A percentile compares a stretch with the other conserved stretches of the same genome.
Evolutionary conservation across 2,113 vertebrate species (phyloP).

Genomic region (Brachirus orientalis): DNA sequence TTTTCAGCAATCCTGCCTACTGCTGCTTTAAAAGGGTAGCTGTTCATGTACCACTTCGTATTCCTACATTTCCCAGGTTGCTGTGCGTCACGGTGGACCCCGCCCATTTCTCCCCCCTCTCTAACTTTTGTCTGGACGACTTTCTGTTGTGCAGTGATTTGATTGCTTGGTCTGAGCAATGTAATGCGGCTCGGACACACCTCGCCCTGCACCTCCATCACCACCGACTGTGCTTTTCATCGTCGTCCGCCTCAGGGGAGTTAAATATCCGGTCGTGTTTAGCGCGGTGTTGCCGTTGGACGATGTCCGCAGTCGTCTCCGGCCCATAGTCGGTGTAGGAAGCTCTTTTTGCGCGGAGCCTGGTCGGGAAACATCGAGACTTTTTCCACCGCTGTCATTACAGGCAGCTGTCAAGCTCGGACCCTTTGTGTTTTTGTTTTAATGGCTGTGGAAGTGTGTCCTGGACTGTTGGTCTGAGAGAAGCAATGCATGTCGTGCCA

Average conservation of each 20-base stretch:
- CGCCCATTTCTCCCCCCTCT: conserved; percentile 48
- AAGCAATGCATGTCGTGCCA: conserved; percentile 47
- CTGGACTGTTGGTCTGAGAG: not conserved
- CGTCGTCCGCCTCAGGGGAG: not conserved
- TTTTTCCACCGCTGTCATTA: not conserved
- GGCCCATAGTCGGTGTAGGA: conserved; percentile 37
- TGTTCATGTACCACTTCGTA: too few species aligned
- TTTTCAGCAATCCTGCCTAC: too few species aligned
- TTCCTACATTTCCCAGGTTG: conserved; percentile 74
- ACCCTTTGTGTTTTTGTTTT: not conserved
- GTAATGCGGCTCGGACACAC: conserved; percentile 29
- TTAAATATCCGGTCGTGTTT: not conserved
- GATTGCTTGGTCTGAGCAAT: conserved; percentile 20
- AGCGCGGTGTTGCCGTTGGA: not conserved
- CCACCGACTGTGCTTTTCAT: not conserved
- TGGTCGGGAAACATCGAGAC: conserved; percentile 11
- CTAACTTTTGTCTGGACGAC: conserved; percentile 24
- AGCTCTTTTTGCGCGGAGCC: conserved; percentile 8
- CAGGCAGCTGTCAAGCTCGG: not conserved
- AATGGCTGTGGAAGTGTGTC: conserved; percentile 9
- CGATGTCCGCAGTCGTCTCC: conserved; percentile 32
- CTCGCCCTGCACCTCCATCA: conserved; percentile 14
- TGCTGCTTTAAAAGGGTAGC: too few species aligned
- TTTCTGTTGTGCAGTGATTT: conserved; percentile 73
- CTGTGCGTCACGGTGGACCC: conserved; percentile 25